Evolutionary conservation across 2,888 invertebrate species (phyloP).

Genomic region (Gastrophysa polygoni): DNA sequence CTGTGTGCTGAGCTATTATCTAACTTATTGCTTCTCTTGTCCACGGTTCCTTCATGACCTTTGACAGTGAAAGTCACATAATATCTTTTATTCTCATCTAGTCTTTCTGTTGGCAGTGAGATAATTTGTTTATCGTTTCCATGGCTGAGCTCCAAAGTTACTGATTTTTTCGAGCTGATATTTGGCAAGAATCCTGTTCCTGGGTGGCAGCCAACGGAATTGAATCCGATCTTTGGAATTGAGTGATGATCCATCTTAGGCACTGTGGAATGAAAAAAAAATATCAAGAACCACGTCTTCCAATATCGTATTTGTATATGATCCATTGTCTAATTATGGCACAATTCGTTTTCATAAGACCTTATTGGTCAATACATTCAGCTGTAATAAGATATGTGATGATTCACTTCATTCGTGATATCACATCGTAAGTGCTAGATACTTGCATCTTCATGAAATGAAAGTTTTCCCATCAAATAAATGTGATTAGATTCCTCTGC

Average conservation of each 20-base stretch:
- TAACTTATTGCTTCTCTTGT: constrained; percentile 36
- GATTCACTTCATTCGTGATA: too few relatives aligned
- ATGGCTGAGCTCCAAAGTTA: constrained; percentile 81
- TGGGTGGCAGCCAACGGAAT: constrained; percentile 50
- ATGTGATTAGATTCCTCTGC: too few relatives aligned
- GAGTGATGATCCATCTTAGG: constrained; percentile 81
- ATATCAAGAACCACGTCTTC: not conserved
- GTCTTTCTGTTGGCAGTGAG: constrained; percentile 82
- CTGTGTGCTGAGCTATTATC: constrained; percentile 46
- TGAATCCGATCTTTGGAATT: constrained; percentile 73
- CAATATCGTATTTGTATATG: too few relatives aligned
- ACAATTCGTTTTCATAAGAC: too few relatives aligned
- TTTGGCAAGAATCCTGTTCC: constrained; percentile 68
- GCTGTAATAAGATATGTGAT: too few relatives aligned
- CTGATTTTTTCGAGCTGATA: constrained; percentile 65
- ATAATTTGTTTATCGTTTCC: constrained; percentile 86
- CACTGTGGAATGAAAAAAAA: constrained; percentile 63
- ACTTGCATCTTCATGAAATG: too few relatives aligned
- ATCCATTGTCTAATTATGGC: too few relatives aligned
- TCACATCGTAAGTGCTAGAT: too few relatives aligned
- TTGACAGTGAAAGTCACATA: constrained; percentile 93
- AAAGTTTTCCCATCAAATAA: too few relatives aligned
- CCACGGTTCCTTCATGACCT: constrained; percentile 65
- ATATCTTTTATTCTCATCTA: constrained; percentile 89
- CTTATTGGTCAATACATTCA: too few relatives aligned